Conservation (phyloP, 1,140 invertebrate species). For the Trypoxylus dichotomus region DNA sequence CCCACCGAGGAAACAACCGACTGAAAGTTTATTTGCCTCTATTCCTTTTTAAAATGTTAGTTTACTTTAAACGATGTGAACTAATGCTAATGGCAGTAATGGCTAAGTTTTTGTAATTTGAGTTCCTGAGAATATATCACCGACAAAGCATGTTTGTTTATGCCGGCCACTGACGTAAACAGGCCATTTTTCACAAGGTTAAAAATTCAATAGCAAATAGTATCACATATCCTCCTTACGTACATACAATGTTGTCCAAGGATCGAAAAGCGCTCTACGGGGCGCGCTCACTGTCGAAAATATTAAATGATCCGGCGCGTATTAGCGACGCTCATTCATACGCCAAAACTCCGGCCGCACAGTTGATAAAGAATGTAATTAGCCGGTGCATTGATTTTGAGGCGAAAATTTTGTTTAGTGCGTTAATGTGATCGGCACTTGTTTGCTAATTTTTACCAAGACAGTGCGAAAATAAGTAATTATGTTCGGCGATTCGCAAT, state of each 20-base stretch:
- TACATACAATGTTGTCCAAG: constrained; percentile 12
- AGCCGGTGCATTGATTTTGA: neutral
- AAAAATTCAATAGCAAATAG: constrained; percentile 10
- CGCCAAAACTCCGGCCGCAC: neutral
- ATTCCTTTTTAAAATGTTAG: neutral
- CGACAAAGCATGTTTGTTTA: constrained; percentile 15
- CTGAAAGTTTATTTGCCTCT: neutral
- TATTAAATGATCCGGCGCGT: neutral
- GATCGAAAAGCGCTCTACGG: neutral
- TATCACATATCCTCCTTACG: neutral
- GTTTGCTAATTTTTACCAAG: neutral
- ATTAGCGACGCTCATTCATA: constrained; percentile 3
- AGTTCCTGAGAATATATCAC: constrained; percentile 1
- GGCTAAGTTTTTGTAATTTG: neutral
- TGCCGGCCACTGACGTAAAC: neutral
- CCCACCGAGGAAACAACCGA: neutral
- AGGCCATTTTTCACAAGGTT: neutral
- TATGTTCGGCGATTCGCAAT: neutral
- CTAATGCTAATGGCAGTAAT: neutral
- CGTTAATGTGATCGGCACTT: neutral
- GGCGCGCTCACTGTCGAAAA: constrained; percentile 2
- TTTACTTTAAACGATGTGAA: neutral
- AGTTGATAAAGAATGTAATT: neutral
- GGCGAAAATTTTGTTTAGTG: neutral
- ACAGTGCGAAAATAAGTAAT: neutral